phyloP scores from a whole-genome alignment of 2,888 invertebrate genomes.

The Dascillus cervinus region DNA sequence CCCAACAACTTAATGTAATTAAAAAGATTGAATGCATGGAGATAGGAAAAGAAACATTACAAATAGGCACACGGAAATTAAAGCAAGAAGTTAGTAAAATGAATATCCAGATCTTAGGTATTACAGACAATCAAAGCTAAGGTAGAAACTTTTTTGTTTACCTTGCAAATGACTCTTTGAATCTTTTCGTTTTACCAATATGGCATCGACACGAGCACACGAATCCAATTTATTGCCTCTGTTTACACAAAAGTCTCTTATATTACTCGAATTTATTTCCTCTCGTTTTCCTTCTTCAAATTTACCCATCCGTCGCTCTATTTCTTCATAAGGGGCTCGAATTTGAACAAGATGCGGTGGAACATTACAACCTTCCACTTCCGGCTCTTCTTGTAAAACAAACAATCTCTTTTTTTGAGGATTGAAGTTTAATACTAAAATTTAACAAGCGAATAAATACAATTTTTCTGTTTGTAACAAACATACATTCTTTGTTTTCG shows the following conservation, averaged over 20 bases:
- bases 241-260: conserved; percentile 47
- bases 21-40: too few species aligned
- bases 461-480: too few species aligned
- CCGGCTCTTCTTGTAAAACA: conserved; percentile 27
- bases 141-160: too few species aligned
- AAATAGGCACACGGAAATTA: too few species aligned
- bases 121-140: too few species aligned
- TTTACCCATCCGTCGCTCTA: conserved; percentile 61
- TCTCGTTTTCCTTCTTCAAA: conserved; percentile 69
- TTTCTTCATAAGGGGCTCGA: conserved; percentile 56
- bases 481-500: conserved; percentile 75
- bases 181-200: conserved; percentile 61
- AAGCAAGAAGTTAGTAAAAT: too few species aligned
- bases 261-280: conserved; percentile 65
- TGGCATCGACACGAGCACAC: conserved; percentile 72
- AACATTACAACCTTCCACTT: conserved; percentile 29
- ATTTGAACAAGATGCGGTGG: conserved; percentile 58
- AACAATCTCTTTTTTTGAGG: conserved; percentile 20
- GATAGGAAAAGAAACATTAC: too few species aligned
- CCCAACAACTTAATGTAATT: too few species aligned
- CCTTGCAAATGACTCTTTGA: conserved; percentile 77
- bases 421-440: too few species aligned
- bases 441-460: too few species aligned
- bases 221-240: conserved; percentile 42
- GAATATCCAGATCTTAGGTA: too few species aligned